phyloP scores from a whole-genome alignment of 2,797 vertebrate species.

The Myripristis murdjan region DNA sequence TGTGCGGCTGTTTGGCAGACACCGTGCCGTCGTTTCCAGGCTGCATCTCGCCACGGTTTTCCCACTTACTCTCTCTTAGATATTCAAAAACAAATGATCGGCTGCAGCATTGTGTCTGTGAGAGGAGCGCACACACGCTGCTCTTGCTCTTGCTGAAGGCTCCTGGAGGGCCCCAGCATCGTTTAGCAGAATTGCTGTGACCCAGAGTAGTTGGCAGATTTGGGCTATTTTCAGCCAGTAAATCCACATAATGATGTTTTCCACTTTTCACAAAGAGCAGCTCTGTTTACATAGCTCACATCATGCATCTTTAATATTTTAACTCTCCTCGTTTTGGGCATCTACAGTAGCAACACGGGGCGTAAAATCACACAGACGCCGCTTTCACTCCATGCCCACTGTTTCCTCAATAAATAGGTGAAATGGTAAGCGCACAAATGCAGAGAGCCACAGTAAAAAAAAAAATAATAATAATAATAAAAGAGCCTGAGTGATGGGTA shows the following conservation, averaged over 20 bases:
- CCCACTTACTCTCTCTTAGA: slow-evolving; percentile 13
- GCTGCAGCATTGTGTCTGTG: not conserved
- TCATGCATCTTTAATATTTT: slow-evolving; percentile 52
- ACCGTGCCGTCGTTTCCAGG: slow-evolving; percentile 23
- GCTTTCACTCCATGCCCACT: not conserved
- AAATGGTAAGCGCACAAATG: slow-evolving; percentile 14
- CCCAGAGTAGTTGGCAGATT: slow-evolving; percentile 13
- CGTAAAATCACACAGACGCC: slow-evolving; percentile 13
- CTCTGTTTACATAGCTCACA: slow-evolving; percentile 39
- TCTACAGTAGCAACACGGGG: slow-evolving; percentile 10
- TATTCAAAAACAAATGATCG: slow-evolving; percentile 31
- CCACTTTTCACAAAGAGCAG: slow-evolving; percentile 41
- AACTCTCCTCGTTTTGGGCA: slow-evolving; percentile 16
- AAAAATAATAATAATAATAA: no score
- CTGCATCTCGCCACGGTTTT: slow-evolving; percentile 7
- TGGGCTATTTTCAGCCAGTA: slow-evolving; percentile 37
- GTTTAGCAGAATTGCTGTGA: slow-evolving; percentile 22
- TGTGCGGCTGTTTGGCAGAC: slow-evolving; percentile 30
- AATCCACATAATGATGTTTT: slow-evolving; percentile 58
- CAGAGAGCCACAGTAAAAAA: not conserved
- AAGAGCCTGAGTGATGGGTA: not conserved
- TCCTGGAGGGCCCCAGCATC: slow-evolving; percentile 24
- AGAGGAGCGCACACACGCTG: slow-evolving; percentile 17
- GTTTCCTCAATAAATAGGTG: slow-evolving; percentile 8
- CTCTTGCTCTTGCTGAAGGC: slow-evolving; percentile 6